phyloP scores from a whole-genome alignment of 2,113 vertebrate genomes.

The Sitta europaea region DNA sequence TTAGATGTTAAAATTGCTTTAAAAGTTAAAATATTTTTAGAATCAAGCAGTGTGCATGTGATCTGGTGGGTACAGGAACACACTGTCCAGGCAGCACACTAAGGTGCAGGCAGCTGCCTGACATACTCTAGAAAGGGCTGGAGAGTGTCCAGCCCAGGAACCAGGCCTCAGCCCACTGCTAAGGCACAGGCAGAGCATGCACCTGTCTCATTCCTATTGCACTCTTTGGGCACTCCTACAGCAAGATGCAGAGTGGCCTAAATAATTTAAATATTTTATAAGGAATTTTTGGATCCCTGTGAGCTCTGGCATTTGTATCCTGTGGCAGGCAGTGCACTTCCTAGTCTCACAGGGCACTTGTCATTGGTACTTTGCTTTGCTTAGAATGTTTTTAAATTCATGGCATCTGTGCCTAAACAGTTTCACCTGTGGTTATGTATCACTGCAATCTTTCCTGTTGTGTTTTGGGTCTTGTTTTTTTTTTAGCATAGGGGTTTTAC shows the following conservation, averaged over 20 bases:
- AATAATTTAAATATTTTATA: neutral
- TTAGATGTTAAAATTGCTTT: neutral
- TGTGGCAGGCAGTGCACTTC: neutral
- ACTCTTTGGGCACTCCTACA: neutral
- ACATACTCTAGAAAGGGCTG: neutral
- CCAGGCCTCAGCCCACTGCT: neutral
- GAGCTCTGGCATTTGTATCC: neutral
- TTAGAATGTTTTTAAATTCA: neutral
- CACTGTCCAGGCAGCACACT: neutral
- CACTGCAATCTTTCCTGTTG: neutral
- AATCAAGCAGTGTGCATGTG: neutral
- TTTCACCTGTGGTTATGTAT: neutral
- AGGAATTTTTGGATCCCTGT: neutral
- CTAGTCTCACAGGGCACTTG: neutral
- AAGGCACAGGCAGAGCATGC: neutral
- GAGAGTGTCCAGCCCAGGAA: neutral
- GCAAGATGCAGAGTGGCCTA: neutral
- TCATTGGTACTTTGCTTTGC: neutral
- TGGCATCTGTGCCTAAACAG: neutral
- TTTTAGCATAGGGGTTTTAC: neutral
- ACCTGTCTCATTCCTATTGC: neutral
- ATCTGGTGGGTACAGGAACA: neutral
- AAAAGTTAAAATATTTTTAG: neutral
- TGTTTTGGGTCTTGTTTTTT: accelerated
- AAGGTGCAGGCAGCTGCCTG: neutral